These are phyloP conservation scores for Portunus trituberculatus DNA, from an alignment of 1,140 invertebrate genomes.

Conservation along the genomic window DNA sequence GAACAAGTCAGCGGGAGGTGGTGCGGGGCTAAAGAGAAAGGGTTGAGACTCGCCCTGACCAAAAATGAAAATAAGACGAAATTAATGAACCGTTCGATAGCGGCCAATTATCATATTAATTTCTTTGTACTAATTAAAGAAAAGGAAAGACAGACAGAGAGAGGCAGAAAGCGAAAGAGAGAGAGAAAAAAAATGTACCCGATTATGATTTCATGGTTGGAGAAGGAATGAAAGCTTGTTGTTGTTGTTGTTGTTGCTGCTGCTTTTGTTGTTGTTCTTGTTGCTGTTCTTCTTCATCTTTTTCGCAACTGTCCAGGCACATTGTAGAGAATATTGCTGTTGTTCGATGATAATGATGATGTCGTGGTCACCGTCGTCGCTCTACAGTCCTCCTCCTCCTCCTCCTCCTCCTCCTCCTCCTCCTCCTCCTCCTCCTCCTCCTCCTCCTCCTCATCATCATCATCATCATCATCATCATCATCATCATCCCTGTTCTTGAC, in stretches of 20 bases:
- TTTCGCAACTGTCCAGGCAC: no score
- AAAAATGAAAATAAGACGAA: not conserved
- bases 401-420: not conserved
- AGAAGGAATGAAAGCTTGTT: not conserved
- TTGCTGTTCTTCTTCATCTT: not conserved
- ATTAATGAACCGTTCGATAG: not conserved
- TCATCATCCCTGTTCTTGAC: no score
- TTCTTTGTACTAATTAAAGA: no score
- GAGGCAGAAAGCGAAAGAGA: not conserved
- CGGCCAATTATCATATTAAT: no score
- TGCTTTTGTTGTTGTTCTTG: not conserved
- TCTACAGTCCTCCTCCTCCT: no score
- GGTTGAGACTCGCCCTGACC: not conserved
- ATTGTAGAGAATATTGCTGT: no score
- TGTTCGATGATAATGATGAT: not conserved
- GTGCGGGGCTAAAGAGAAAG: not conserved
- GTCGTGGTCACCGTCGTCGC: not conserved
- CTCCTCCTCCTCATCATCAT: no score
- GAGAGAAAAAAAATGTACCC: not conserved
- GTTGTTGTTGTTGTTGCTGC: no score
- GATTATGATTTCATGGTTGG: not conserved
- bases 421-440: no score
- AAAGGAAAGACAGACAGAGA: not conserved
- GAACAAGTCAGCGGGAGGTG: not conserved
- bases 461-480: no score